Evolutionary conservation across 2,797 vertebrate species (phyloP), one percentile per base, ranked within the genome.

Genomic region (Gadopsis marmoratus): DNA sequence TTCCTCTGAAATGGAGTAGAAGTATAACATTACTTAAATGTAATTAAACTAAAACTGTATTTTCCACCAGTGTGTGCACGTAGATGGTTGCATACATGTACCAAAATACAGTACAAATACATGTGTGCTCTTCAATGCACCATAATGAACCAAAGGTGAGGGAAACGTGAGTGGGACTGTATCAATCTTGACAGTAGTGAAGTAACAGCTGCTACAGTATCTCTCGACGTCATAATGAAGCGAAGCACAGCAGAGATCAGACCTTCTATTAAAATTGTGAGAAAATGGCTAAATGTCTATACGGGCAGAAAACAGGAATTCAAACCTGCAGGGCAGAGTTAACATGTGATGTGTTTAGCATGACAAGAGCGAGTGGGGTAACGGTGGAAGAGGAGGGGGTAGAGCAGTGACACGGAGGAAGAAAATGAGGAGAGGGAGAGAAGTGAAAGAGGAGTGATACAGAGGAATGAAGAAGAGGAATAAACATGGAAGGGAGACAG

Each of bases 191-290:
- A 56, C 48, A 39, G 43, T 13, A 58, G 39, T 41, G 37, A 37
- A 63, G 48, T 26, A 64, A 23, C 81, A 61, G 61, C 70, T 74
- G 78, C 23, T 39, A 3, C 31, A 43, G 16, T 48, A 29, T 41
- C 29, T 71, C 35, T 17, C 2, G 16, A 21, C 16, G 31, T 12
- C 17, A 21, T 29, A 3, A 14, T n/a, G 9, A 71, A 16, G 60
- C 0, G 4, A 19, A 45, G 70, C 31, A 51, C 35, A 62, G 47
- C 37, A 33, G 19, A 62, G 41, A 54, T 63, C 37, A 56, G 17
- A 53, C 13, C 55, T 4, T 33, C 33, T 4, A 29, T 35, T 54
- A n/a, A 31, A 39, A 69, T 4, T 19, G 50, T 31, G 39, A 39
- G n/a, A 19, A 31, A 71, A 16, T 33, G 7, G 14, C 23, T 45